A percentile compares a stretch with the other conserved stretches of the same genome.
These are phyloP conservation scores for Cheilosia vulpina DNA, from an alignment of 2,888 invertebrate species.

Conservation along the genomic window DNA sequence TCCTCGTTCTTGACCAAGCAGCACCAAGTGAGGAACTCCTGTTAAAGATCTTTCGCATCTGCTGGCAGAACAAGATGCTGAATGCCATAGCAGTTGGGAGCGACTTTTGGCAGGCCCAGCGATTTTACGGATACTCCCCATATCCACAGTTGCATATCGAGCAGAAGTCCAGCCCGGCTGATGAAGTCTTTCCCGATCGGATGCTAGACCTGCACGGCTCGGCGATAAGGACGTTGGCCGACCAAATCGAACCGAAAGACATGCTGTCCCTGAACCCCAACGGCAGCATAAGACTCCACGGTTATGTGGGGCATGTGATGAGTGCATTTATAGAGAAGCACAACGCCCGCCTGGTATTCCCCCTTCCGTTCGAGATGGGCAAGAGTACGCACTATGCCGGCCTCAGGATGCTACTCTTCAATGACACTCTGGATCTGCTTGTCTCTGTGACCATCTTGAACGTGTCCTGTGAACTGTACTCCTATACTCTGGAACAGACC, in stretches of 20 bases:
- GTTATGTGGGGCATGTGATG: conserved; percentile 27
- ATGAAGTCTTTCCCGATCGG: conserved; percentile 13
- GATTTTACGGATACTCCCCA: conserved; percentile 10
- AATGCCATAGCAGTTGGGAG: conserved; percentile 15
- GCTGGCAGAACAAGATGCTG: conserved; percentile 32
- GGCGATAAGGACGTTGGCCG: conserved; percentile 17
- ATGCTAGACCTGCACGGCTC: conserved; percentile 9
- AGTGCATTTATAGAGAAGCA: conserved; percentile 25
- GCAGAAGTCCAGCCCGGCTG: neutral
- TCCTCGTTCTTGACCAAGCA: neutral
- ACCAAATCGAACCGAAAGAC: conserved; percentile 36
- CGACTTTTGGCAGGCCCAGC: conserved; percentile 13
- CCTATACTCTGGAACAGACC: conserved; percentile 43
- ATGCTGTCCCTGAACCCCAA: conserved; percentile 2
- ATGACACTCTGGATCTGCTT: conserved; percentile 39
- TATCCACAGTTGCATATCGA: conserved; percentile 12
- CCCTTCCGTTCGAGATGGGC: conserved; percentile 6
- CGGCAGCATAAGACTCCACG: conserved; percentile 15
- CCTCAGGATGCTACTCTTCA: conserved; percentile 13
- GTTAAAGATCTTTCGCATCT: neutral
- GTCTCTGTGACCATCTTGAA: conserved; percentile 24
- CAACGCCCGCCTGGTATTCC: conserved; percentile 12
- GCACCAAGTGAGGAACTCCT: neutral
- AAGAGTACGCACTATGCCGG: conserved; percentile 16
- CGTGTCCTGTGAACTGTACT: neutral